Conservation (phyloP, 92 coral and sea anemone species). For the Plumapathes pennacea region DNA sequence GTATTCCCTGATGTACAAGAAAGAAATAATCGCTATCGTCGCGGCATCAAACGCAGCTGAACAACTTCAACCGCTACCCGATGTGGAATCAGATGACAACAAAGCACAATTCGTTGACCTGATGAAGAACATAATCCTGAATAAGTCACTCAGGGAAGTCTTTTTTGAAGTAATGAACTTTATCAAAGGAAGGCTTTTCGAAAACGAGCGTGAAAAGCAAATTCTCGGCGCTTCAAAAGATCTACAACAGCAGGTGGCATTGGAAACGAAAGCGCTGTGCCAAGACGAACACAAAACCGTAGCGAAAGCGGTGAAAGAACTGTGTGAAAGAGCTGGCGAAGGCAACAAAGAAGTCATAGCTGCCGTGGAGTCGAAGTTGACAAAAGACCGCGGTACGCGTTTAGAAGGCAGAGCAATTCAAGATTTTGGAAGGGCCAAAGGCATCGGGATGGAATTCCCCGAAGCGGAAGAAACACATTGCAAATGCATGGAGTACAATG, state of each 20-base stretch:
- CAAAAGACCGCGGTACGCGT: conserved; percentile 84
- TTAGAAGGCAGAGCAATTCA: conserved; percentile 76
- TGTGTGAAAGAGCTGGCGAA: conserved; percentile 60
- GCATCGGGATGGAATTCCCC: conserved; percentile 38
- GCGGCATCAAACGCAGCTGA: conserved; percentile 10
- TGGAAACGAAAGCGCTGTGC: conserved; percentile 59
- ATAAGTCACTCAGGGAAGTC: conserved; percentile 4
- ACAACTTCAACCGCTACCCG: conserved; percentile 9
- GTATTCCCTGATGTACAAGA: conserved; percentile 43
- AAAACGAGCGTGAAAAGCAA: conserved; percentile 56
- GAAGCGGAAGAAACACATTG: conserved; percentile 33
- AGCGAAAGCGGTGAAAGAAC: conserved; percentile 72
- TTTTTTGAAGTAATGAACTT: conserved; percentile 52
- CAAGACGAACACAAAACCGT: conserved; percentile 73
- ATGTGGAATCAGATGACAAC: conserved; percentile 9
- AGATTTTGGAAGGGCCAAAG: conserved; percentile 64
- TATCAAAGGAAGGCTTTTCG: conserved; percentile 37
- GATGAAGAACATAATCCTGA: conserved; percentile 35
- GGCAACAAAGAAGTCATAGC: conserved; percentile 50
- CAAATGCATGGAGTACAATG: conserved; percentile 64
- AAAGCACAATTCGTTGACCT: conserved; percentile 23
- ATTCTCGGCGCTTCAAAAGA: conserved; percentile 48
- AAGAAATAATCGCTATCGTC: conserved; percentile 51
- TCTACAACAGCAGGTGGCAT: conserved; percentile 24
- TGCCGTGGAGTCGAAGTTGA: conserved; percentile 71